Conservation (phyloP, 1,140 invertebrate species). For the Phortica variegata region DNA sequence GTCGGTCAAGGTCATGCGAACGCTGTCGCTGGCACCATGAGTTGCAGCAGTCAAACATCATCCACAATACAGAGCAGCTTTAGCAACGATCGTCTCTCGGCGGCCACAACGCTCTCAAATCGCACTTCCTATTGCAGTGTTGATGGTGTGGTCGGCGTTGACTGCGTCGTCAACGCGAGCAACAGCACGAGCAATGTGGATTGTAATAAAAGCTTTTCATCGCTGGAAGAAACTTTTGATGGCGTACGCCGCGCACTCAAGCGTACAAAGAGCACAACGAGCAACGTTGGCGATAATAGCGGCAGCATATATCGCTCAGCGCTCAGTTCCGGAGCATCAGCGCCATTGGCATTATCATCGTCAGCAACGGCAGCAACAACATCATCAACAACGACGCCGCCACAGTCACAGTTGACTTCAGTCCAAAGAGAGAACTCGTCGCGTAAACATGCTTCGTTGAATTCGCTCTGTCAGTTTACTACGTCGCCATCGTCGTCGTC, state of each 20-base stretch:
- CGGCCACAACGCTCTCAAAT: slow-evolving; percentile 49
- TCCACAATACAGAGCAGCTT: slow-evolving; percentile 26
- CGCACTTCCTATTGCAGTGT: slow-evolving; percentile 53
- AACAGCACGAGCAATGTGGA: slow-evolving; percentile 2
- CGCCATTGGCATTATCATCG: too few relatives aligned
- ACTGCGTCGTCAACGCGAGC: slow-evolving; percentile 7
- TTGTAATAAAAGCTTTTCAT: slow-evolving; percentile 1
- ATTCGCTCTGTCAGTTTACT: slow-evolving; percentile 8
- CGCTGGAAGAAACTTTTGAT: not conserved
- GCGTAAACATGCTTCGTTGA: slow-evolving; percentile 37
- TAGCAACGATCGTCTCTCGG: slow-evolving; percentile 28
- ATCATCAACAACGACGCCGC: slow-evolving; percentile 16
- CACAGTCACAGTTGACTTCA: slow-evolving; percentile 33
- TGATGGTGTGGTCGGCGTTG: slow-evolving; percentile 38
- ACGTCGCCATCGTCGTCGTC: slow-evolving; percentile 1
- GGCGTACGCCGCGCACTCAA: too few relatives aligned
- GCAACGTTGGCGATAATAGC: slow-evolving; percentile 4
- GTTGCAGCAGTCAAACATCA: slow-evolving; percentile 26
- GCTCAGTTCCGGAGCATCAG: too few relatives aligned
- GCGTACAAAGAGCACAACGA: slow-evolving; percentile 5
- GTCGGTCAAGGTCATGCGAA: slow-evolving; percentile 42
- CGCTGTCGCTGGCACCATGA: slow-evolving; percentile 18
- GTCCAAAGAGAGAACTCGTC: slow-evolving; percentile 39
- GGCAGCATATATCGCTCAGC: too few relatives aligned
- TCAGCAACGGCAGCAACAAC: slow-evolving; percentile 7